A percentile compares a stretch with the other conserved stretches of the same genome.
phyloP scores from a whole-genome alignment of 2,888 invertebrate genomes.

The Aethes cnicana region DNA sequence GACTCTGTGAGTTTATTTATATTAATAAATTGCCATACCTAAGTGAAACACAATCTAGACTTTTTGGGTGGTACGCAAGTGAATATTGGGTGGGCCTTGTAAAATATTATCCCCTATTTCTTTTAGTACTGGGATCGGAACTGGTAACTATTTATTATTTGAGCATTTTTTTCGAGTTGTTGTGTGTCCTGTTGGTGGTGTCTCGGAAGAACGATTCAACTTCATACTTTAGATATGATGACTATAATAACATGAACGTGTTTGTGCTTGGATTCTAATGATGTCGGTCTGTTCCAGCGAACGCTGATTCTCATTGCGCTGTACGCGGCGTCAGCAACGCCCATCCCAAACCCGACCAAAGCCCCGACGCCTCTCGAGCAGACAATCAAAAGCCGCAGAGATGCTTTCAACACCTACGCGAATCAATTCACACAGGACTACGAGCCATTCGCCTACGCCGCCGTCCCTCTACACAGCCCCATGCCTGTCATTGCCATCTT shows the following conservation, averaged over 20 bases:
- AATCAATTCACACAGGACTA: slow-evolving; percentile 49
- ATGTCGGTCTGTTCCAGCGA: slow-evolving; percentile 19
- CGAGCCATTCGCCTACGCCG: slow-evolving; percentile 59
- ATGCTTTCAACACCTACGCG: slow-evolving; percentile 47
- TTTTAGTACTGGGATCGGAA: neutral
- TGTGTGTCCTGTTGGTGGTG: too few relatives aligned
- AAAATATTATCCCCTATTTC: neutral
- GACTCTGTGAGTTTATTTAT: slow-evolving; percentile 15
- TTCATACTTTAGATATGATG: too few relatives aligned
- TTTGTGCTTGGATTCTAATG: too few relatives aligned
- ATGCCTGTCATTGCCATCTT: slow-evolving; percentile 59
- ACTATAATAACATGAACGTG: too few relatives aligned
- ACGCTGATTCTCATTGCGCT: slow-evolving; percentile 19
- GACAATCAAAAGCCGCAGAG: slow-evolving; percentile 46
- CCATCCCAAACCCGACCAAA: slow-evolving; percentile 48
- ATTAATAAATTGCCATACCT: neutral
- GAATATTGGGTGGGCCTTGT: neutral
- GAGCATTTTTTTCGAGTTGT: too few relatives aligned
- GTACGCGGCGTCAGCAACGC: slow-evolving; percentile 7
- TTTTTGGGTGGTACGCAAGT: neutral
- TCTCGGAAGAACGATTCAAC: too few relatives aligned
- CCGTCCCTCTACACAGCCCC: slow-evolving; percentile 63
- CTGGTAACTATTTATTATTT: neutral
- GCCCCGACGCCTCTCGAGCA: slow-evolving; percentile 42
- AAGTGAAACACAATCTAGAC: neutral